These are phyloP conservation scores for Lepus europaeus DNA, from an alignment of 2,113 vertebrate species.

Conservation along the genomic window DNA sequence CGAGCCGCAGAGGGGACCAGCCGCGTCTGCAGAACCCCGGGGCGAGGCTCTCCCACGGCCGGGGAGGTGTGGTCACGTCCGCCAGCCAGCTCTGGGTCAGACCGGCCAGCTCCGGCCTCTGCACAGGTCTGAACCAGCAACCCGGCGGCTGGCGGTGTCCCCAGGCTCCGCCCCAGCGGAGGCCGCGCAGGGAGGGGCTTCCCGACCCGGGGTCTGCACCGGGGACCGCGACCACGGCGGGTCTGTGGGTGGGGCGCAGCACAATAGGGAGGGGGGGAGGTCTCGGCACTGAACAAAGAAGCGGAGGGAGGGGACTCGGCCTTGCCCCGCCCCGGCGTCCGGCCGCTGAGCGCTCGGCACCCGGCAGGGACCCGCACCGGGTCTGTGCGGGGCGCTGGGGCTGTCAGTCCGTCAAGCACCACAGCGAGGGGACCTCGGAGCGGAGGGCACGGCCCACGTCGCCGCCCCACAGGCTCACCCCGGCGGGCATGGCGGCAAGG, in stretches of 20 bases:
- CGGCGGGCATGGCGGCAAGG: not conserved
- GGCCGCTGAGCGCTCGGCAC: not conserved
- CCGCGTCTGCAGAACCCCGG: constrained; percentile 19
- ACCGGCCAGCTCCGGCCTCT: not conserved
- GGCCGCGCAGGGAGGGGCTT: no score
- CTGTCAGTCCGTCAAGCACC: not conserved
- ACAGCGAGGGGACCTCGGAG: not conserved
- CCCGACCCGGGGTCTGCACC: rapidly evolving
- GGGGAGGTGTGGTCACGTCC: constrained; percentile 61
- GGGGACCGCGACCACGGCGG: no score
- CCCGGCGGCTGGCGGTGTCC: not conserved
- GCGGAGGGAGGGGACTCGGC: constrained; percentile 65
- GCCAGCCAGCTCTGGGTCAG: not conserved
- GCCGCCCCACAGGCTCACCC: not conserved
- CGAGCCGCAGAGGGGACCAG: not conserved
- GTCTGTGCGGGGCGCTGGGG: not conserved
- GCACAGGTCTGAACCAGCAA: not conserved
- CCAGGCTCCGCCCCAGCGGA: not conserved
- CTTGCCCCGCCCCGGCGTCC: not conserved
- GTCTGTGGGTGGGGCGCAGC: not conserved
- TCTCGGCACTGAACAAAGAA: constrained; percentile 78
- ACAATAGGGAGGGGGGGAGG: constrained; percentile 9
- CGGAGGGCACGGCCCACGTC: no score
- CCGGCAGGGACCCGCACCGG: no score
- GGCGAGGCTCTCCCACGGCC: not conserved